Conservation (phyloP, 2,888 invertebrate genomes). For the Hofmannophila pseudospretella region DNA sequence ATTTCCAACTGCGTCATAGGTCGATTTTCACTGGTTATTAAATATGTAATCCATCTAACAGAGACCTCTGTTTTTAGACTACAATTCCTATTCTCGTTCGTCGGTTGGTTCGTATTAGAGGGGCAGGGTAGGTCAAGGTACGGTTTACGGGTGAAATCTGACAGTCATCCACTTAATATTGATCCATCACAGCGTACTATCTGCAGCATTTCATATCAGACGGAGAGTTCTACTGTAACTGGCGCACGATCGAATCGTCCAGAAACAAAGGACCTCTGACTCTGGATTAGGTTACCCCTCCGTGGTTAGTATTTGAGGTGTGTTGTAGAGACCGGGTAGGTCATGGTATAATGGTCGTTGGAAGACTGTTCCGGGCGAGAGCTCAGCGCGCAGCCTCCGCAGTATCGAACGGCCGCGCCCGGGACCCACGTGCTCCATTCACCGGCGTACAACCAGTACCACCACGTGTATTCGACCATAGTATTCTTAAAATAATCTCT, state of each 20-base stretch:
- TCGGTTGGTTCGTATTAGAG: background rate
- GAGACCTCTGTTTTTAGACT: background rate
- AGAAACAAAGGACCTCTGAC: background rate
- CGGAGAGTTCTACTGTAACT: conserved; percentile 5
- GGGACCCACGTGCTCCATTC: conserved; percentile 55
- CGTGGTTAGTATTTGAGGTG: background rate
- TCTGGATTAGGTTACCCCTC: background rate
- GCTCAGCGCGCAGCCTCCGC: conserved; percentile 62
- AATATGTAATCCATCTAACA: background rate
- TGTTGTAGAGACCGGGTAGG: conserved; percentile 24
- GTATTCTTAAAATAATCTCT: conserved; percentile 14
- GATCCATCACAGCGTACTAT: background rate
- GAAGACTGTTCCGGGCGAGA: conserved; percentile 33
- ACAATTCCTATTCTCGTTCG: background rate
- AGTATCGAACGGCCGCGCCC: conserved; percentile 63
- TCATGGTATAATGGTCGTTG: conserved; percentile 37
- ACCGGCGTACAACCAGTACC: conserved; percentile 43
- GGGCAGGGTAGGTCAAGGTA: conserved; percentile 22
- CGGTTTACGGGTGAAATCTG: background rate
- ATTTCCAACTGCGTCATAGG: conserved; percentile 10
- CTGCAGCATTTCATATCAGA: background rate
- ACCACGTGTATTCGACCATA: conserved; percentile 23
- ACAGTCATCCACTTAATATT: background rate
- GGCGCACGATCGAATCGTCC: background rate
- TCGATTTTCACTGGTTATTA: conserved; percentile 19